Percentiles rank a stretch among this genome's conserved stretches.
phyloP scores from a whole-genome alignment of 2,113 vertebrate genomes.

The Phyllostomus discolor region DNA sequence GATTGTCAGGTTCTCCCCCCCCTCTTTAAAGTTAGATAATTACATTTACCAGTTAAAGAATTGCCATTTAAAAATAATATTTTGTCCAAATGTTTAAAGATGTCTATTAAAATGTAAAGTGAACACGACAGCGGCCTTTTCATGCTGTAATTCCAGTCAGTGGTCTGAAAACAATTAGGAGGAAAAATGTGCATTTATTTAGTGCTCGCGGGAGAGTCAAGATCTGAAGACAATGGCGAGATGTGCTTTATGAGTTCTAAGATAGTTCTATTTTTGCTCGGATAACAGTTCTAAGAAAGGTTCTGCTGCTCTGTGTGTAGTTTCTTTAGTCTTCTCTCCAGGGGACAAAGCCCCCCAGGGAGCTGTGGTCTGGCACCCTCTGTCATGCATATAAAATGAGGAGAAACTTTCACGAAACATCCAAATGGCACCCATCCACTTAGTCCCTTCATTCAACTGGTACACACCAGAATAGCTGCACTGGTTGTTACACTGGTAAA shows the following conservation, averaged over 20 bases:
- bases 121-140: constrained; percentile 80
- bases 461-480: not conserved
- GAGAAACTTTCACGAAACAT: not conserved
- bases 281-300: not conserved
- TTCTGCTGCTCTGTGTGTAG: not conserved
- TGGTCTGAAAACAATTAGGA: constrained; percentile 77
- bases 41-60: constrained; percentile 85
- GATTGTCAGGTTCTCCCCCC: constrained; percentile 84
- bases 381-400: not conserved
- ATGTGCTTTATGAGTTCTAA: not conserved
- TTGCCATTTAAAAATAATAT: constrained; percentile 81
- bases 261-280: constrained; percentile 38
- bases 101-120: constrained; percentile 70
- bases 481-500: not conserved
- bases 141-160: constrained; percentile 76
- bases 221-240: constrained; percentile 33
- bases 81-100: constrained; percentile 88
- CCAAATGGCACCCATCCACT: not conserved
- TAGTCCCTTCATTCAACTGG: not conserved
- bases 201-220: constrained; percentile 56
- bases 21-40: constrained; percentile 80
- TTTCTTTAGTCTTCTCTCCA: not conserved
- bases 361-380: not conserved
- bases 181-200: constrained; percentile 70
- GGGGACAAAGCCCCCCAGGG: not conserved